These are phyloP conservation scores for Selene dorsalis DNA, from an alignment of 2,797 vertebrate genomes.

Conservation along the genomic window DNA sequence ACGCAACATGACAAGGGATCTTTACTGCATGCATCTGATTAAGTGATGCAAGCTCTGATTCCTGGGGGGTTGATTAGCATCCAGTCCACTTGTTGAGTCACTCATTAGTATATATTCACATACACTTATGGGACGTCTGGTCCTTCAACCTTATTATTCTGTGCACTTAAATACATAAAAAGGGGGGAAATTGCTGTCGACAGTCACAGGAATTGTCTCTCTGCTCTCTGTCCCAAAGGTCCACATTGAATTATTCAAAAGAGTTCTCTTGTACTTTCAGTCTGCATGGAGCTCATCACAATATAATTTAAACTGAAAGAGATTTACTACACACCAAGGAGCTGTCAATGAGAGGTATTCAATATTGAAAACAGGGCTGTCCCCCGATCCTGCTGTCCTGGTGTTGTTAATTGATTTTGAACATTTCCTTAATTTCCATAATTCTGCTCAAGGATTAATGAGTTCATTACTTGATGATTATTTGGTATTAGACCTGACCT, in stretches of 20 bases:
- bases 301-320: conserved; percentile 50
- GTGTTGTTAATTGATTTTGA: conserved; percentile 16
- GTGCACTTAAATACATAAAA: conserved; percentile 22
- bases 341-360: conserved; percentile 15
- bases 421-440: conserved; percentile 4
- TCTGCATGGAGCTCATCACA: conserved; percentile 39
- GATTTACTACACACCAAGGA: conserved; percentile 31
- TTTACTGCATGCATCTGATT: conserved; percentile 24
- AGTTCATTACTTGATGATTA: not conserved
- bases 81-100: conserved; percentile 23
- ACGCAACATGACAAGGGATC: not conserved
- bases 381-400: conserved; percentile 7
- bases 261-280: conserved; percentile 41
- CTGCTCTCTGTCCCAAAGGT: conserved; percentile 59
- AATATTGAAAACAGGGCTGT: conserved; percentile 17
- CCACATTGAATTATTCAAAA: conserved; percentile 68
- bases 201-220: conserved; percentile 41
- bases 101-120: conserved; percentile 23
- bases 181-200: conserved; percentile 22
- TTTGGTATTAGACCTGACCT: not conserved
- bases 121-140: not conserved
- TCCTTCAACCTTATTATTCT: conserved; percentile 23
- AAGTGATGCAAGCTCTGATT: conserved; percentile 8
- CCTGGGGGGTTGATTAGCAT: conserved; percentile 20
- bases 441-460: conserved; percentile 4